A percentile compares a stretch with the other conserved stretches of the same genome.
These are phyloP conservation scores for Elaphurus davidianus DNA, from an alignment of 2,113 vertebrate genomes.

Conservation along the genomic window DNA sequence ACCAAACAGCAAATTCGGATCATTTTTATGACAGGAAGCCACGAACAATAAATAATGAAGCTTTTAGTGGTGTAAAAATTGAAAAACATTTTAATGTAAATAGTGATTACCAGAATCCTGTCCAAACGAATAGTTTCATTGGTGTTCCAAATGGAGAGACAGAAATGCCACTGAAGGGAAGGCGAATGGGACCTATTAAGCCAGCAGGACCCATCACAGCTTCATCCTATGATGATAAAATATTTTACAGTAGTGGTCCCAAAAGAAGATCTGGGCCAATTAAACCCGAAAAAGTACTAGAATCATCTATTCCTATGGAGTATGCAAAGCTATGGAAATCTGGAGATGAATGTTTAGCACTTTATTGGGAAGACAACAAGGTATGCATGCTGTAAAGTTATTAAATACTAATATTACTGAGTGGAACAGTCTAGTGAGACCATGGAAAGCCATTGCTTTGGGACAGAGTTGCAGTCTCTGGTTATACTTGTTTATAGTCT, in stretches of 20 bases:
- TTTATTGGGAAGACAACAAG: slow-evolving; percentile 99
- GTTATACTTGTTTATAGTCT: neutral
- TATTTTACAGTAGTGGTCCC: slow-evolving; percentile 84
- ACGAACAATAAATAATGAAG: slow-evolving; percentile 81
- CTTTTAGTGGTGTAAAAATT: slow-evolving; percentile 81
- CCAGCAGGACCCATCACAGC: slow-evolving; percentile 72
- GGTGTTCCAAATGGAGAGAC: slow-evolving; percentile 90
- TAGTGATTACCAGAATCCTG: slow-evolving; percentile 82
- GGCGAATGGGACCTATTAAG: slow-evolving; percentile 94
- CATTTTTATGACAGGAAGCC: slow-evolving; percentile 85
- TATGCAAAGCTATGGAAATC: slow-evolving; percentile 90
- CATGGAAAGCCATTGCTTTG: neutral
- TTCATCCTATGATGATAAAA: slow-evolving; percentile 84
- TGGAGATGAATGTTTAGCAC: slow-evolving; percentile 95
- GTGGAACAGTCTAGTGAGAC: neutral
- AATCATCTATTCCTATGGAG: slow-evolving; percentile 82
- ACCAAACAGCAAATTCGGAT: slow-evolving; percentile 84
- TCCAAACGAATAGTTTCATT: slow-evolving; percentile 80
- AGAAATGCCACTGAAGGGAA: slow-evolving; percentile 84
- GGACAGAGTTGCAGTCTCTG: neutral
- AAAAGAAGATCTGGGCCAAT: slow-evolving; percentile 92
- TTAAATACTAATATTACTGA: neutral
- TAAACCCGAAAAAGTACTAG: slow-evolving; percentile 88
- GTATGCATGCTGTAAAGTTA: slow-evolving; percentile 76
- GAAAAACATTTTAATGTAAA: slow-evolving; percentile 83